A percentile compares a stretch with the other conserved stretches of the same genome.
Evolutionary conservation across 64 coral and sea anemone genomes (phyloP).

Genomic region (Pocillopora verrucosa): DNA sequence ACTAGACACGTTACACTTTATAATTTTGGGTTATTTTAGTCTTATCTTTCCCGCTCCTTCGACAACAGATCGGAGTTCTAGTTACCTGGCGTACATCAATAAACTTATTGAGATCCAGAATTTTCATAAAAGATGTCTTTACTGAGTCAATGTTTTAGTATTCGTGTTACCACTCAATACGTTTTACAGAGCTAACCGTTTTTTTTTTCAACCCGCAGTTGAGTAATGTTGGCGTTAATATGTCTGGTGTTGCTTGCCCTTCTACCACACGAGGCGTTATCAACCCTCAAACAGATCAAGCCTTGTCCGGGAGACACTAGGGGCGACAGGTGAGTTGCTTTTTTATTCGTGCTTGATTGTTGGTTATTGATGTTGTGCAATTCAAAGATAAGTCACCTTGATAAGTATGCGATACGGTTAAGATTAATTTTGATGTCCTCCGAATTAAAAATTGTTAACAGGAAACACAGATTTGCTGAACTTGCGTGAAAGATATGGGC

Average conservation of each 20-base stretch:
- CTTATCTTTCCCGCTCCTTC: too few relatives aligned
- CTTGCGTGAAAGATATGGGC: not conserved
- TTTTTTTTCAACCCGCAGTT: not conserved
- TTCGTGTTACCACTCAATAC: too few relatives aligned
- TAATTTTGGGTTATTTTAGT: too few relatives aligned
- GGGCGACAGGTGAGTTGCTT: conserved; percentile 16
- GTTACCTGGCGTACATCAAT: not conserved
- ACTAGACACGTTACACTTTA: not conserved
- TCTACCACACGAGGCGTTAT: not conserved
- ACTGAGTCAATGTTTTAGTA: too few relatives aligned
- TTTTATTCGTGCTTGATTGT: not conserved
- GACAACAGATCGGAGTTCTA: not conserved
- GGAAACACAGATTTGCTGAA: not conserved
- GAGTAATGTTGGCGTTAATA: not conserved
- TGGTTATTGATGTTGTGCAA: not conserved
- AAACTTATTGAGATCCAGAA: not conserved
- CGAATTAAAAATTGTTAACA: not conserved
- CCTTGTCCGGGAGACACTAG: conserved; percentile 29
- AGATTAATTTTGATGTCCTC: not conserved
- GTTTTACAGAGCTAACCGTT: too few relatives aligned
- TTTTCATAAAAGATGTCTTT: not conserved
- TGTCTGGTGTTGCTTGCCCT: not conserved
- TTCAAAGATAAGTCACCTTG: not conserved
- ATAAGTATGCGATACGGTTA: not conserved
- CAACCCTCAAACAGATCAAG: not conserved